Base-by-base conservation (phyloP, 1,140 invertebrate genomes). In the Calosoma granatense region DNA sequence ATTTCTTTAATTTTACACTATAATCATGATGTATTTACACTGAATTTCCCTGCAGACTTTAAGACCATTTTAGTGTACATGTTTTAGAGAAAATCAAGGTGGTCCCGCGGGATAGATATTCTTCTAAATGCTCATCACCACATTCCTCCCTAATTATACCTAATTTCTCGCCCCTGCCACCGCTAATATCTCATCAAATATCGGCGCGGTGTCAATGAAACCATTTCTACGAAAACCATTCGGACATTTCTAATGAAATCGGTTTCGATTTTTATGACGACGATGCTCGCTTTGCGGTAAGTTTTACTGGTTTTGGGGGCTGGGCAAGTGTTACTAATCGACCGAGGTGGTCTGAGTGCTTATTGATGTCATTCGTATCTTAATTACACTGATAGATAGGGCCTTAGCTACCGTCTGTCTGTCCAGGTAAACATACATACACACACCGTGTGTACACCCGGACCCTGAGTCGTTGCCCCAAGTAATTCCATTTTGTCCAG, bases 301-400 rank as follows among this genome's bases (percentile, higher is more conserved):
- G 17, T 47, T 47, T 47, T 47, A 47, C 17, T 12, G 15, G 9
- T 12, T 47, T 47, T 47, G 9, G 41, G 41, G 41, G 41, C 9
- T 12, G 9, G 6, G 3, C 6, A 17, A 47, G 41, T 47, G 41
- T 47, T 17, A 47, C 3, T 4, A 17, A 47, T 12, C 41, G 6
- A 11, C 9, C 3, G 3, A 4, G 41, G 41, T 47, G 41, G 41
- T 47, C 41, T 47, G 15, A 47, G 17, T 12, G 41, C 41, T 17
- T 11, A 47, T 17, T 17, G 41, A 47, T 47, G 41, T 47, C 41
- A 47, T 11, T 47, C 6, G 6, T 47, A 47, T 47, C 41, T 47
- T 47, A 47, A 47, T 47, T 47, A 47, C n/a, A n/a, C 41, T 47
- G 41, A 47, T 47, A 47, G 41, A 47, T 47, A 47, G 41, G 9